These are phyloP conservation scores for Trialeurodes vaporariorum DNA, from an alignment of 1,140 invertebrate genomes.

Conservation along the genomic window DNA sequence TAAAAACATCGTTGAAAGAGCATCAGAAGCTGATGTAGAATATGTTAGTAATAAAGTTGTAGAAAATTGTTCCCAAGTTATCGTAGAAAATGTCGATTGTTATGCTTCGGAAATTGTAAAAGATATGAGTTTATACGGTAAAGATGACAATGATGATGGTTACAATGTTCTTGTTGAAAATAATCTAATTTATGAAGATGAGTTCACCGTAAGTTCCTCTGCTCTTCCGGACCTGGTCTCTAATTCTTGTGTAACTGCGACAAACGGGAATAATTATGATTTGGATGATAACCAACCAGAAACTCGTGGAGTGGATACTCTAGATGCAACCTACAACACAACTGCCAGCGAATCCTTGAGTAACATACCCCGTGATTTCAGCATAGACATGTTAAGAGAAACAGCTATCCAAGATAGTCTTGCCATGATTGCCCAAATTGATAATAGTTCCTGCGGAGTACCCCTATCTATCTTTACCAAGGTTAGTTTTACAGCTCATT, in stretches of 20 bases:
- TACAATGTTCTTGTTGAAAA: background rate
- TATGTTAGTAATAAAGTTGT: background rate
- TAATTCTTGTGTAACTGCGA: background rate
- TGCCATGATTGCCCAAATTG: slow-evolving; percentile 38
- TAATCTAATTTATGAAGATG: slow-evolving; percentile 11
- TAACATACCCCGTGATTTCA: slow-evolving; percentile 43
- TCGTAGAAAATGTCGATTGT: background rate
- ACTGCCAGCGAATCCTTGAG: slow-evolving; percentile 3
- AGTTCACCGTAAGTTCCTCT: slow-evolving; percentile 1
- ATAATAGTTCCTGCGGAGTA: slow-evolving; percentile 53
- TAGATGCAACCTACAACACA: background rate
- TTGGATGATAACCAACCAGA: background rate
- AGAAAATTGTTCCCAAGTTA: background rate
- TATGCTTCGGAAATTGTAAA: too few species aligned
- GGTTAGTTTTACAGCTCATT: too few species aligned
- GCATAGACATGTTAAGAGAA: slow-evolving; percentile 46
- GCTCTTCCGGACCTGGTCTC: slow-evolving; percentile 2
- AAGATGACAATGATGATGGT: background rate
- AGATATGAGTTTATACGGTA: background rate
- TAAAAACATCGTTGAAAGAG: background rate
- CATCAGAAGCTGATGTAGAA: background rate
- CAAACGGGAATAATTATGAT: background rate
- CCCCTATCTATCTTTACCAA: slow-evolving; percentile 81
- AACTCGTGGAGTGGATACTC: background rate
- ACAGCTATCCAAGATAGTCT: slow-evolving; percentile 39